Evolutionary conservation across 2,797 vertebrate genomes (phyloP).

Genomic region (Thaleichthys pacificus): DNA sequence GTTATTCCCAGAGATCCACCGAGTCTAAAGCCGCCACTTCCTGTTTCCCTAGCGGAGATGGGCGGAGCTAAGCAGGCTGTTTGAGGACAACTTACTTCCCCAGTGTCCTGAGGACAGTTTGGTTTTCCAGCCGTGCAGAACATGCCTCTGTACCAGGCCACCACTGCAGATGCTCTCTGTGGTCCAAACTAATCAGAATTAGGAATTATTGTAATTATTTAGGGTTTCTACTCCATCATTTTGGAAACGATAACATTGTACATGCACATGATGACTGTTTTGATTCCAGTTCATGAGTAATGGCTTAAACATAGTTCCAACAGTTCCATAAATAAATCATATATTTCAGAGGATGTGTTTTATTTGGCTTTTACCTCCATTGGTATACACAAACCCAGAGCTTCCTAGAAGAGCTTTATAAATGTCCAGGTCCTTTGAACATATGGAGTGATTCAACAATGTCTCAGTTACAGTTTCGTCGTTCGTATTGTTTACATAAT

Average conservation of each 20-base stretch:
- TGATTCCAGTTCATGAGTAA: neutral
- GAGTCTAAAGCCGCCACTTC: neutral
- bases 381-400: too few relatives aligned
- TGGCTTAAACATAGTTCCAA: neutral
- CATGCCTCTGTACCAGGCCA: constrained; percentile 25
- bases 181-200: neutral
- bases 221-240: too few relatives aligned
- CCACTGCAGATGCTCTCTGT: neutral
- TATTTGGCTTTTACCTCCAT: neutral
- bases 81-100: neutral
- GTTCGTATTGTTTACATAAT: too few relatives aligned
- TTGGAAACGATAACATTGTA: neutral
- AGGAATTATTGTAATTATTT: neutral
- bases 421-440: too few relatives aligned
- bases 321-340: neutral
- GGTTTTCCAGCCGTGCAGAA: constrained; percentile 17
- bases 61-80: neutral
- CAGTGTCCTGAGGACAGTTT: neutral
- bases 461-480: too few relatives aligned
- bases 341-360: neutral
- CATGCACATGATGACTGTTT: neutral
- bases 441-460: too few relatives aligned
- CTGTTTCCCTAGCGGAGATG: neutral
- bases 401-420: too few relatives aligned
- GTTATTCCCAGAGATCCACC: constrained; percentile 7